These are phyloP conservation scores for Rhynchonycteris naso DNA, from an alignment of 2,797 vertebrate species.

Conservation along the genomic window DNA sequence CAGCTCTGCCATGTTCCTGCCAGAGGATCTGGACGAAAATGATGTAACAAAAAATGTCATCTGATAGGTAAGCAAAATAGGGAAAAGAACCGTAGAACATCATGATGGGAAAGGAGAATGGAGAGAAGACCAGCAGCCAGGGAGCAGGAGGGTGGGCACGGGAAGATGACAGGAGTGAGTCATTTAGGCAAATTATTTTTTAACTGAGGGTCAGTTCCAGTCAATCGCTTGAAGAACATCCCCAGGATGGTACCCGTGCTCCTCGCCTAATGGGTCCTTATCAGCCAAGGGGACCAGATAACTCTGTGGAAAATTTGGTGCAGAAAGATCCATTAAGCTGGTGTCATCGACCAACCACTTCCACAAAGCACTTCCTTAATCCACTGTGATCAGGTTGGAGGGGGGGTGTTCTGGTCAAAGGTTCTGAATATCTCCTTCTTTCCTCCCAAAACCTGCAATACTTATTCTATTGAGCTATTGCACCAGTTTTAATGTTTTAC, in stretches of 20 bases:
- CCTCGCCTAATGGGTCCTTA: fast-evolving
- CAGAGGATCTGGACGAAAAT: slow-evolving; percentile 64
- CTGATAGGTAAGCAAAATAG: slow-evolving; percentile 24
- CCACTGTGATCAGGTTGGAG: slow-evolving; percentile 87
- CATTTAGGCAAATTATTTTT: slow-evolving; percentile 65
- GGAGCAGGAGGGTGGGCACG: neutral
- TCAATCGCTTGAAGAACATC: neutral
- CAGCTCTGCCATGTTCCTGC: neutral
- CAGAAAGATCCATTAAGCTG: slow-evolving; percentile 96
- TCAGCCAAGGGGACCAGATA: neutral
- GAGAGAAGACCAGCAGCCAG: neutral
- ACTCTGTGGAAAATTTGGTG: slow-evolving; percentile 92
- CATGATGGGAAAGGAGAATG: neutral
- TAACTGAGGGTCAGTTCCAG: neutral
- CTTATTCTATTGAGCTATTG: slow-evolving; percentile 86
- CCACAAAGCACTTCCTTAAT: slow-evolving; percentile 84
- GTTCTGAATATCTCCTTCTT: slow-evolving; percentile 89
- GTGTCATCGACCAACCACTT: slow-evolving; percentile 94
- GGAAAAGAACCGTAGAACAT: neutral
- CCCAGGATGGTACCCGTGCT: neutral
- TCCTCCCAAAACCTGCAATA: slow-evolving; percentile 85
- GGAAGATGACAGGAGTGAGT: slow-evolving; percentile 15
- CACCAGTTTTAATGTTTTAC: slow-evolving; percentile 89
- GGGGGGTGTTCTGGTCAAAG: slow-evolving; percentile 87
- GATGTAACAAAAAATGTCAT: slow-evolving; percentile 27